Base-by-base conservation (phyloP, 2,113 vertebrate genomes). In the Fregata magnificens region DNA sequence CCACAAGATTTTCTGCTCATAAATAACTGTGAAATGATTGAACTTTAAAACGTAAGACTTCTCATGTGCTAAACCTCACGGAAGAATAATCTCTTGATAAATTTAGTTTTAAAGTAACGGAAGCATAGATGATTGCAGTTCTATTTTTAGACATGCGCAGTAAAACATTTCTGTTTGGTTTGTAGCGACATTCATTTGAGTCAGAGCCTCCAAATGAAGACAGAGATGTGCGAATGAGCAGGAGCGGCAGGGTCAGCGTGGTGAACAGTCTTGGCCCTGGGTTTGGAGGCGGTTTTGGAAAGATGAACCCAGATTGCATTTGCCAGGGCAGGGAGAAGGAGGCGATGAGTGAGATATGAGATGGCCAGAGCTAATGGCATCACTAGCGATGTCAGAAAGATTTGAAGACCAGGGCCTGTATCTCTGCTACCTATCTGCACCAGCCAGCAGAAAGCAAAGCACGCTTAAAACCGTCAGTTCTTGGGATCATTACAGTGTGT, bases 11-110 rank as follows among this genome's bases (percentile, higher is more conserved):
- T 95, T 95, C 84, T 95, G 36, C 91, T 91, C 69, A 85, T 72
- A 96, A 91, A 92, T 95, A 94, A 95, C 70, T 87, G 90, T 80
- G 78, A 93, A 97, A 95, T 95, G 95, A 72, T 84, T 95, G 91
- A 96, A 95, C 93, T 94, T 95, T 82, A 76, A 93, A 96, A 94
- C 66, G 69, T 80, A 91, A 96, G 95, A 82, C 49, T 89, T 95
- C 73, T 80, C 61, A 29, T 88, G 72, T 88, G 86, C 91, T 97
- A 97, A 96, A 95, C 61, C 73, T 93, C 88, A 87, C 1, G 45
- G 91, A 97, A 95, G 94, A 96, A 94, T 97, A 95, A 95, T 95
- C 93, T 96, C 89, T 67, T 87, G 94, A 91, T 94, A 95, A 96
- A 94, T 95, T 94, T 85, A 92, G 44, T 95, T 97, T 92, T 84